Percentiles rank a stretch among this genome's conserved stretches.
phyloP scores from a whole-genome alignment of 2,797 vertebrate species.

The Lepilemur ruficaudatus region DNA sequence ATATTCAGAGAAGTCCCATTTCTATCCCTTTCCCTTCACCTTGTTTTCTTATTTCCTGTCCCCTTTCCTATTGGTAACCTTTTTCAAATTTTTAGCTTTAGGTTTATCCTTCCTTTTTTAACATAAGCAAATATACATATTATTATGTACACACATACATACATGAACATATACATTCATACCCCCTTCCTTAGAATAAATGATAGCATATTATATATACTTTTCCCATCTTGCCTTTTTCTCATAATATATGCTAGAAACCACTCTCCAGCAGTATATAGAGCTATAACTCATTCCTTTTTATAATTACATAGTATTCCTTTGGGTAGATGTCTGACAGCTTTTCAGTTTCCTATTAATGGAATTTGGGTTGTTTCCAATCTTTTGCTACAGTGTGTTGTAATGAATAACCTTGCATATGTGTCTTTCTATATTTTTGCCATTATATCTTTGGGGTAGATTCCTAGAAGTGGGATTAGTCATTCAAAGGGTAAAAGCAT shows the following conservation, averaged over 20 bases:
- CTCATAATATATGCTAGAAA: slow-evolving; percentile 16
- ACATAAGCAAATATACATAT: not conserved
- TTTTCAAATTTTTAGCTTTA: slow-evolving; percentile 1
- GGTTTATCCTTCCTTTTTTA: not conserved
- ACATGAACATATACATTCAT: not conserved
- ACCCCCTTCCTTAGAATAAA: not conserved
- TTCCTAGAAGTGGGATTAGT: slow-evolving; percentile 12
- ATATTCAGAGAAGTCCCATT: not conserved
- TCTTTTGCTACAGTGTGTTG: not conserved
- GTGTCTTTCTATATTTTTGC: not conserved
- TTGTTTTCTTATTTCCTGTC: slow-evolving; percentile 19
- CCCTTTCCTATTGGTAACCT: not conserved
- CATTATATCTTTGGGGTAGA: slow-evolving; percentile 11
- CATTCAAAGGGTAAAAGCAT: slow-evolving; percentile 24
- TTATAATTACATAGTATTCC: not conserved
- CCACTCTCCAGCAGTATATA: not conserved
- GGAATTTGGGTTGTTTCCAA: not conserved
- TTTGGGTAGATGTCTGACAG: not conserved
- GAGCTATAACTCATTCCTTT: not conserved
- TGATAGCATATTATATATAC: not conserved
- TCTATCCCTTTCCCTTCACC: not conserved
- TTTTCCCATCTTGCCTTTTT: slow-evolving; percentile 14
- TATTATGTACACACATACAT: not conserved
- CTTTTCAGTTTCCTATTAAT: not conserved
- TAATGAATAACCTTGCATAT: slow-evolving; percentile 14